phyloP scores from a whole-genome alignment of 1,140 invertebrate genomes.

The Halictus rubicundus region DNA sequence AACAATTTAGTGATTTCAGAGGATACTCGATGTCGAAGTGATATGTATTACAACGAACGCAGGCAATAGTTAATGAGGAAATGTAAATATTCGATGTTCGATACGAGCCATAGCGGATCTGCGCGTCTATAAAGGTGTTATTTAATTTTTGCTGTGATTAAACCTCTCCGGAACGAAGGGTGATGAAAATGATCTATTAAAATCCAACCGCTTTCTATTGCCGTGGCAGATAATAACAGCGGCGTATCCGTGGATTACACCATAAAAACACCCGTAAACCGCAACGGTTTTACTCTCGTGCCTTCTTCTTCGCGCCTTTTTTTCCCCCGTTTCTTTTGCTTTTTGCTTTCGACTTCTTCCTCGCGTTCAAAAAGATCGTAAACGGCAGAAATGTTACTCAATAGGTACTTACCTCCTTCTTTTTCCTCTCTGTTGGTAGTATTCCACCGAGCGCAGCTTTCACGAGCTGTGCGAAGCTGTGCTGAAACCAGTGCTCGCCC shows the following conservation, averaged over 20 bases:
- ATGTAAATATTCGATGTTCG: no score
- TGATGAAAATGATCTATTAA: conserved; percentile 45
- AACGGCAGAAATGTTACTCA: conserved; percentile 57
- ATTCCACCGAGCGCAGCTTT: conserved; percentile 18
- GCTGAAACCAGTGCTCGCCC: conserved; percentile 2
- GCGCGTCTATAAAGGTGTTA: neutral
- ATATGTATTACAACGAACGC: no score
- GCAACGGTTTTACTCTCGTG: conserved; percentile 63
- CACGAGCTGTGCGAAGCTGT: conserved; percentile 9
- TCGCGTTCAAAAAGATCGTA: conserved; percentile 48
- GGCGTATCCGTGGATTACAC: conserved; percentile 46
- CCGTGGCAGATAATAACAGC: conserved; percentile 66
- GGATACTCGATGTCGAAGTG: no score
- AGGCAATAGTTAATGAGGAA: no score
- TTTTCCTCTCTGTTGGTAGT: neutral
- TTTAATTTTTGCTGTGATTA: conserved; percentile 34
- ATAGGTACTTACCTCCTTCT: conserved; percentile 26
- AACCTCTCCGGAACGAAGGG: conserved; percentile 7
- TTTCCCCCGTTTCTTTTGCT: no score
- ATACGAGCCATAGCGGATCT: no score
- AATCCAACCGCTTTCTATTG: conserved; percentile 54
- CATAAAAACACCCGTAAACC: conserved; percentile 66
- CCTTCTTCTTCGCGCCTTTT: conserved; percentile 2
- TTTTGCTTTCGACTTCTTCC: conserved; percentile 32
- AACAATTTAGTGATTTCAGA: no score